Percentiles rank a stretch among this genome's conserved stretches.
These are phyloP conservation scores for Gouania willdenowi DNA, from an alignment of 2,797 vertebrate genomes.

Conservation along the genomic window DNA sequence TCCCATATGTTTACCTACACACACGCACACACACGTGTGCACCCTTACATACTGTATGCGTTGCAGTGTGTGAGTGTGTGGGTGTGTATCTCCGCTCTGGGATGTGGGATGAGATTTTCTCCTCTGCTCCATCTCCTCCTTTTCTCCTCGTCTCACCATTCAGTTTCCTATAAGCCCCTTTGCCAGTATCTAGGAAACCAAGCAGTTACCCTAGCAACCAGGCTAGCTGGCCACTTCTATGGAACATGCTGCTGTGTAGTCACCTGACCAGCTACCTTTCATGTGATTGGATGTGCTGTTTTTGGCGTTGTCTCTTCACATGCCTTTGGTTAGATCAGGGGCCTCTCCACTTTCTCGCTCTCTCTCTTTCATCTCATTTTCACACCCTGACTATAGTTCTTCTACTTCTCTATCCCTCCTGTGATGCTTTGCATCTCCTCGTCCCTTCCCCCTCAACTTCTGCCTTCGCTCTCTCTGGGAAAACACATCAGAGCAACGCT, in stretches of 20 bases:
- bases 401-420: no score
- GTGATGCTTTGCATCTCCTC: background rate
- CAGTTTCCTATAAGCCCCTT: slow-evolving; percentile 46
- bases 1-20: slow-evolving; percentile 13
- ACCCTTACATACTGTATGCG: background rate
- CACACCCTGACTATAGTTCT: slow-evolving; percentile 8
- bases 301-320: slow-evolving; percentile 27
- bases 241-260: slow-evolving; percentile 26
- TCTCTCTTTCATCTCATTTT: slow-evolving; percentile 4
- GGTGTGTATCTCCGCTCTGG: background rate
- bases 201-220: slow-evolving; percentile 66
- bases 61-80: background rate
- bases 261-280: slow-evolving; percentile 42
- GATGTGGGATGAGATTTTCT: background rate
- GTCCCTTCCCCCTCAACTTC: slow-evolving; percentile 1
- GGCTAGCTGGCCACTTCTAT: slow-evolving; percentile 40
- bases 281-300: slow-evolving; percentile 36
- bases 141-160: slow-evolving; percentile 34
- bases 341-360: slow-evolving; percentile 24
- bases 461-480: slow-evolving; percentile 5
- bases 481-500: slow-evolving; percentile 13
- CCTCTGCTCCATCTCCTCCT: slow-evolving; percentile 4
- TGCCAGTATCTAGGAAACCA: slow-evolving; percentile 65
- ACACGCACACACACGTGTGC: background rate
- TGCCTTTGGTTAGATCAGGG: slow-evolving; percentile 14